These are phyloP conservation scores for Piezodorus guildinii DNA, from an alignment of 1,140 invertebrate genomes.

Conservation along the genomic window DNA sequence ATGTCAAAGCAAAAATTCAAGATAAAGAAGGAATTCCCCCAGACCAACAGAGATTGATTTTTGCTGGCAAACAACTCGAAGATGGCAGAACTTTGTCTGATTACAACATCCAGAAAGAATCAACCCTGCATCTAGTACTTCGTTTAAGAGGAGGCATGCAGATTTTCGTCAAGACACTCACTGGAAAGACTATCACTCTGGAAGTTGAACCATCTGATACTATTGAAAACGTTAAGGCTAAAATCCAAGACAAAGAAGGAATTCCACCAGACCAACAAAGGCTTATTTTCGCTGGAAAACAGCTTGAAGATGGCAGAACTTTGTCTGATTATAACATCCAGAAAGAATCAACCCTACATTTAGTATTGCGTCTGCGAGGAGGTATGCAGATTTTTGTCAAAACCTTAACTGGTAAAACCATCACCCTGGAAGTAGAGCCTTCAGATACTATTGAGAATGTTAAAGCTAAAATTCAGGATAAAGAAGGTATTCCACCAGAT, in stretches of 20 bases:
- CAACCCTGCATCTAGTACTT: constrained; percentile 52
- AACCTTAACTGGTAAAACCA: constrained; percentile 60
- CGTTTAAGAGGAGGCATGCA: constrained; percentile 53
- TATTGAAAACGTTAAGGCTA: constrained; percentile 66
- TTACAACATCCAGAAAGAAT: constrained; percentile 56
- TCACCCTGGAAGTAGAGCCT: constrained; percentile 57
- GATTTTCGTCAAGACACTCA: constrained; percentile 57
- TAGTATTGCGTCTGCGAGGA: constrained; percentile 52
- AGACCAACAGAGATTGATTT: constrained; percentile 48
- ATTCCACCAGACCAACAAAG: constrained; percentile 52
- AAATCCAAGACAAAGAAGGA: constrained; percentile 63
- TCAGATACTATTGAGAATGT: constrained; percentile 67
- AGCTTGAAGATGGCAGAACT: constrained; percentile 70
- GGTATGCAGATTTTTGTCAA: constrained; percentile 60
- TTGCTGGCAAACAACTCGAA: constrained; percentile 66
- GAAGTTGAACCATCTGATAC: constrained; percentile 63
- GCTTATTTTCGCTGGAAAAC: constrained; percentile 55
- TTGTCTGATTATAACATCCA: constrained; percentile 62
- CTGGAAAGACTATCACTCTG: constrained; percentile 60
- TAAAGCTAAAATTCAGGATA: constrained; percentile 67
- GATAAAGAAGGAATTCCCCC: constrained; percentile 57
- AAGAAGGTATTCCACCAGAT: constrained; percentile 53
- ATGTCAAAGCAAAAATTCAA: constrained; percentile 68
- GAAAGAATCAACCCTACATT: constrained; percentile 50
- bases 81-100: constrained; percentile 68